These are phyloP conservation scores for Aphelenchoides avenae DNA, from an alignment of 1,140 invertebrate species.

Conservation along the genomic window DNA sequence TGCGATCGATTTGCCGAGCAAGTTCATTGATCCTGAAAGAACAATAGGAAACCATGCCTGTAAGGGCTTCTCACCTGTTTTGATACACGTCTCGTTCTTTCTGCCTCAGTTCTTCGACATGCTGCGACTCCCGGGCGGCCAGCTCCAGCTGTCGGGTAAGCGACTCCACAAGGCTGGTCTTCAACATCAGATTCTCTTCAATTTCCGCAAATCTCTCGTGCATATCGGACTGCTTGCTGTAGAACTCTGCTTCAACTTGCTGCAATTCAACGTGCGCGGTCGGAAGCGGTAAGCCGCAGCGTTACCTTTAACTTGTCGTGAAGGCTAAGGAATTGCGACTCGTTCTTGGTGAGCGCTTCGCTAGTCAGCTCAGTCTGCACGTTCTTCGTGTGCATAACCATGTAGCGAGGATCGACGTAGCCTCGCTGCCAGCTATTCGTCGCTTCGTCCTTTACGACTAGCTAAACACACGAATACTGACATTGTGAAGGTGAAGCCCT, in stretches of 20 bases:
- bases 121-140: conserved; percentile 32
- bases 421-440: conserved; percentile 44
- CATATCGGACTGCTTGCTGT: conserved; percentile 35
- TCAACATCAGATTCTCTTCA: conserved; percentile 47
- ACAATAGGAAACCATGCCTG: too few relatives aligned
- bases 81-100: conserved; percentile 44
- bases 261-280: conserved; percentile 6
- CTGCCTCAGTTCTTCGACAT: conserved; percentile 33
- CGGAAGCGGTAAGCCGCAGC: neutral
- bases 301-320: conserved; percentile 24
- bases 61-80: conserved; percentile 9
- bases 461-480: too few relatives aligned
- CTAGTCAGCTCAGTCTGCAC: conserved; percentile 48
- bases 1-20: conserved; percentile 31
- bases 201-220: conserved; percentile 51
- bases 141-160: conserved; percentile 49
- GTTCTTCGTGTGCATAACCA: conserved; percentile 27
- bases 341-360: conserved; percentile 33
- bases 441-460: conserved; percentile 41
- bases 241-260: conserved; percentile 31
- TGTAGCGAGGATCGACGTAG: conserved; percentile 40
- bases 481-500: too few relatives aligned
- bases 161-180: conserved; percentile 48
- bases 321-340: conserved; percentile 41
- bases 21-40: conserved; percentile 33